Conservation (phyloP, 2,797 vertebrate genomes). For the Merluccius polli region DNA sequence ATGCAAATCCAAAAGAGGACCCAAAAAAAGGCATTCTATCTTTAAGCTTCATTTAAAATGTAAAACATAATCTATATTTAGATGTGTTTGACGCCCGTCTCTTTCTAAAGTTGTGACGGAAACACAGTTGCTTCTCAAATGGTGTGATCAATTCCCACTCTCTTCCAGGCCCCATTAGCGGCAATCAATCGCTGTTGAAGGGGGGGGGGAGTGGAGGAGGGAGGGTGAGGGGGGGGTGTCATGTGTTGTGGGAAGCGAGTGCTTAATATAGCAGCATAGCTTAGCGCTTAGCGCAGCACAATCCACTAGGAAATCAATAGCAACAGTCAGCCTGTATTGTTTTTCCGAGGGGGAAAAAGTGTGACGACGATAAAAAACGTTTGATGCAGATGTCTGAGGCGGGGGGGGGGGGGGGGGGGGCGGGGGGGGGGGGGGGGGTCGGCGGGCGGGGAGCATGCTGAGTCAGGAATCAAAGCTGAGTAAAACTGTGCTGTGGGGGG, state of each 20-base stretch:
- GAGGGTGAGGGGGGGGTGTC: constrained; percentile 76
- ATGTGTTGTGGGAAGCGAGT: constrained; percentile 85
- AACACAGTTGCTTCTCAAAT: constrained; percentile 68
- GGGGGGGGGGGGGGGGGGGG: constrained; percentile 71
- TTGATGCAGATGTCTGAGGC: constrained; percentile 65
- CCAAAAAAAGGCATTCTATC: no score
- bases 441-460: constrained; percentile 69
- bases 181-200: constrained; percentile 67
- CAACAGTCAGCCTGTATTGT: constrained; percentile 76
- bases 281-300: constrained; percentile 78
- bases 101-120: constrained; percentile 56
- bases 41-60: neutral
- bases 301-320: constrained; percentile 81
- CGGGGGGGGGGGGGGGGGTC: constrained; percentile 60
- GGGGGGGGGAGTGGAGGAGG: constrained; percentile 71
- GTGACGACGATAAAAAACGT: constrained; percentile 71
- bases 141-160: constrained; percentile 81
- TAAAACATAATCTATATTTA: neutral
- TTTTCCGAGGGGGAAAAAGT: constrained; percentile 76
- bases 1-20: no score
- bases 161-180: constrained; percentile 83
- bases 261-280: constrained; percentile 84
- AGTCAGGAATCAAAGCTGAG: constrained; percentile 70
- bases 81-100: neutral
- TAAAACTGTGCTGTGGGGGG: constrained; percentile 54